phyloP scores from a whole-genome alignment of 2,113 vertebrate genomes.

The Steatornis caripensis region DNA sequence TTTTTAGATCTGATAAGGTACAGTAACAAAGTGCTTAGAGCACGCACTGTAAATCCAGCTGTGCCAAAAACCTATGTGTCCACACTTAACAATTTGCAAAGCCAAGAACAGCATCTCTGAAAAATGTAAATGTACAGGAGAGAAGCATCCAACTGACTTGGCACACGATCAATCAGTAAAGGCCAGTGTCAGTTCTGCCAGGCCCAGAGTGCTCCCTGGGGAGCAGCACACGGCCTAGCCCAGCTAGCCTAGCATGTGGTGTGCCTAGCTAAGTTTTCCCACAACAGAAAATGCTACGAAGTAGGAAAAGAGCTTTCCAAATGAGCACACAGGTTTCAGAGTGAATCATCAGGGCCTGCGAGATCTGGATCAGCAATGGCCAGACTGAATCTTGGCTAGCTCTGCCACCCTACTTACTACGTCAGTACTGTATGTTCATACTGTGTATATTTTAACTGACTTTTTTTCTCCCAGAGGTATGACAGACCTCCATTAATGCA shows the following conservation, averaged over 20 bases:
- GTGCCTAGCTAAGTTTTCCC: background rate
- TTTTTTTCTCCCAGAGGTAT: background rate
- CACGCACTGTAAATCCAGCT: background rate
- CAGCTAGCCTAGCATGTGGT: too few species aligned
- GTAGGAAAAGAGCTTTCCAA: background rate
- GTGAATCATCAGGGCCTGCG: background rate
- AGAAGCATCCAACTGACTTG: background rate
- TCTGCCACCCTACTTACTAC: background rate
- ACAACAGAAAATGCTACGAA: background rate
- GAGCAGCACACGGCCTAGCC: background rate
- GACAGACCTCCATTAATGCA: background rate
- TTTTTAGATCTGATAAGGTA: background rate
- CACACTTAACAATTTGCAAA: background rate
- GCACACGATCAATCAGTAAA: background rate
- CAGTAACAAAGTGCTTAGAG: background rate
- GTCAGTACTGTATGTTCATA: background rate
- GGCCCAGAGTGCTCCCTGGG: background rate
- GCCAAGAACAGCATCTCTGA: background rate
- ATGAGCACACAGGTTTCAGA: background rate
- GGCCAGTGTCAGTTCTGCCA: background rate
- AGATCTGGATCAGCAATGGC: background rate
- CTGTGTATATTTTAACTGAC: background rate
- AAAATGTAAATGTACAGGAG: background rate
- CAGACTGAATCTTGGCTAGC: background rate
- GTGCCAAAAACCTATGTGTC: background rate